phyloP scores from a whole-genome alignment of 2,797 vertebrate species.

The Prionace glauca region DNA sequence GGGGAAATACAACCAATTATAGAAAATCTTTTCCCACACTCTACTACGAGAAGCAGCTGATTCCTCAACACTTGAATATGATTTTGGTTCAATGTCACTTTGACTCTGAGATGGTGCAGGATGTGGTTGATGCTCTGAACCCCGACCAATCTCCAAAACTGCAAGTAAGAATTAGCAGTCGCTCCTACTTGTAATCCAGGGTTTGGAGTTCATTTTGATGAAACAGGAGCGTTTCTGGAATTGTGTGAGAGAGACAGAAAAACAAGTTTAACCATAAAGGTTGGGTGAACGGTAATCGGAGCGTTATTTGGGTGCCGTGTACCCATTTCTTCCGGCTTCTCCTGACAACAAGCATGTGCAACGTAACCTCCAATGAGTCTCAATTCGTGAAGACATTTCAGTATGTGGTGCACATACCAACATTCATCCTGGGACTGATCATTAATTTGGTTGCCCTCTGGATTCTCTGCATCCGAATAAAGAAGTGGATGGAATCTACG shows the following conservation, averaged over 20 bases:
- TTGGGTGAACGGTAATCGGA: not conserved
- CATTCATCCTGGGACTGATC: slow-evolving; percentile 46
- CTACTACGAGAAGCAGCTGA: not conserved
- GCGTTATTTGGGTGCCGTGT: not conserved
- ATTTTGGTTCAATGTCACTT: not conserved
- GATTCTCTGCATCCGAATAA: slow-evolving; percentile 45
- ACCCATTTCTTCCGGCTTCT: not conserved
- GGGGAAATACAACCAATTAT: not conserved
- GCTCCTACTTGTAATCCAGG: not conserved
- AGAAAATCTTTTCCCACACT: not conserved
- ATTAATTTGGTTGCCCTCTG: slow-evolving; percentile 52
- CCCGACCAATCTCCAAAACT: not conserved
- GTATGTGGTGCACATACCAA: slow-evolving; percentile 41
- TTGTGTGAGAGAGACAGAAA: not conserved
- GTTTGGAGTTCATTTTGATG: not conserved
- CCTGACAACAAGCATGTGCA: slow-evolving; percentile 42
- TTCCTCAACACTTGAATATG: not conserved
- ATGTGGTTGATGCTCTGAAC: not conserved
- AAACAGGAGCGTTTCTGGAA: not conserved
- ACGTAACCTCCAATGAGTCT: slow-evolving; percentile 40
- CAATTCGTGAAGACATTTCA: slow-evolving; percentile 53
- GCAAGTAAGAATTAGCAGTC: not conserved
- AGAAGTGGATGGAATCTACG: slow-evolving; percentile 55
- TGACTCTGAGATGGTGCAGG: not conserved
- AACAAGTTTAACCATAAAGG: not conserved